Evolutionary conservation across 2,888 invertebrate genomes (phyloP), one percentile per base, ranked within the genome.

Genomic region (Gastrophysa polygoni): DNA sequence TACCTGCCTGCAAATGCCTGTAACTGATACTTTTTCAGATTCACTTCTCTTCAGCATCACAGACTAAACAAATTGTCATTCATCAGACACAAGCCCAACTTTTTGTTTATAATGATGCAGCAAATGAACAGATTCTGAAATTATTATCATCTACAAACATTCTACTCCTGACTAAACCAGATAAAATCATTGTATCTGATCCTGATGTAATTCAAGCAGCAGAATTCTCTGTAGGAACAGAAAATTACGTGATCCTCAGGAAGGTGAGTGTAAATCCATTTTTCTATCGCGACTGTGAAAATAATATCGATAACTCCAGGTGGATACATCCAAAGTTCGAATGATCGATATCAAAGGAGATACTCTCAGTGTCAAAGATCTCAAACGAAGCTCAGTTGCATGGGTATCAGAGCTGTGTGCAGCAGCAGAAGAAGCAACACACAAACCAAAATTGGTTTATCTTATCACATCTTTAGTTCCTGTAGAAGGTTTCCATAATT

Each of bases 401-500:
- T 81, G 81, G 81, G 74, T 76, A 2, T 61, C 68, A 6, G 77
- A 79, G 34, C 66, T 81, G 4, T 67, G 73, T 32, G 44, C 68
- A 7, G 70, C 73, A 2, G 57, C 73, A 5, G 58, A 66, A n/a
- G 59, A 64, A 10, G 63, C 71, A 11, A 67, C 67, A 16, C 28
- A 60, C 11, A 71, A 71, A 14, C 58, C 69, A 54, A 70, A 70
- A 32, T 68, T 60, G 20, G 72, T 79, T 4, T 78, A 73, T 32
- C 66, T 81, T 21, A 68, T 76, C n/a, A 73, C 79, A 0, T 68
- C 74, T 1, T 28, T 76, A 14, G 61, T 78, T 16, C 81, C 81
- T 4, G 65, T 71, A 0, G 81, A 81, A 73, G 81, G 81, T 10
- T 73, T 77, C 17, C 59, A 46, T 1, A 78, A 78, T 58, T 81